phyloP scores from a whole-genome alignment of 2,888 invertebrate species.

The Selenia dentaria region DNA sequence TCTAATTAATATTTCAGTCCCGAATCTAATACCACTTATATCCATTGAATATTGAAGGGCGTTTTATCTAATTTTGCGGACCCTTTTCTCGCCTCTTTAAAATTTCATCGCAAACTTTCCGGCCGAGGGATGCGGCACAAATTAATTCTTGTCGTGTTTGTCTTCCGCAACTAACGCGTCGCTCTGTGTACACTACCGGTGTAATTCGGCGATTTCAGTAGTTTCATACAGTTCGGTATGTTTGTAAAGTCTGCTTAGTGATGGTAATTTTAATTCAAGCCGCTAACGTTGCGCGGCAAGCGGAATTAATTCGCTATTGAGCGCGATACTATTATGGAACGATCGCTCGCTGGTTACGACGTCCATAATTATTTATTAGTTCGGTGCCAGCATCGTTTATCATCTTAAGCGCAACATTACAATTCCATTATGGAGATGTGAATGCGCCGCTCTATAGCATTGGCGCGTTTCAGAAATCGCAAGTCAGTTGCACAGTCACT shows the following conservation, averaged over 20 bases:
- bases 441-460: slow-evolving; percentile 5
- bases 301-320: slow-evolving; percentile 17
- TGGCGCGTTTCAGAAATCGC: slow-evolving; percentile 7
- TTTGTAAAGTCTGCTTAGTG: slow-evolving; percentile 2
- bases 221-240: slow-evolving; percentile 4
- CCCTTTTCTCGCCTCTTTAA: slow-evolving; percentile 40
- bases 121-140: slow-evolving; percentile 20
- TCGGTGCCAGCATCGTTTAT: slow-evolving; percentile 9
- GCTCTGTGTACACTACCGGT: slow-evolving; percentile 5
- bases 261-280: slow-evolving; percentile 13
- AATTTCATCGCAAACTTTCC: slow-evolving; percentile 43
- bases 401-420: slow-evolving; percentile 19
- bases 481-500: slow-evolving; percentile 20
- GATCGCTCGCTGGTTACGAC: background rate
- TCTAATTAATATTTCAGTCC: slow-evolving; percentile 31
- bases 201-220: slow-evolving; percentile 8
- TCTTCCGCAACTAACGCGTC: slow-evolving; percentile 1
- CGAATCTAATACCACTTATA: slow-evolving; percentile 36
- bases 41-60: slow-evolving; percentile 35
- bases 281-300: slow-evolving; percentile 5
- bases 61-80: slow-evolving; percentile 38
- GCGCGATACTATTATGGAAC: slow-evolving; percentile 5
- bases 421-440: slow-evolving; percentile 23
- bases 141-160: slow-evolving; percentile 26
- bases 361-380: slow-evolving; percentile 13